These are phyloP conservation scores for Ambastaia sidthimunki DNA, from an alignment of 2,797 vertebrate species.

Conservation along the genomic window DNA sequence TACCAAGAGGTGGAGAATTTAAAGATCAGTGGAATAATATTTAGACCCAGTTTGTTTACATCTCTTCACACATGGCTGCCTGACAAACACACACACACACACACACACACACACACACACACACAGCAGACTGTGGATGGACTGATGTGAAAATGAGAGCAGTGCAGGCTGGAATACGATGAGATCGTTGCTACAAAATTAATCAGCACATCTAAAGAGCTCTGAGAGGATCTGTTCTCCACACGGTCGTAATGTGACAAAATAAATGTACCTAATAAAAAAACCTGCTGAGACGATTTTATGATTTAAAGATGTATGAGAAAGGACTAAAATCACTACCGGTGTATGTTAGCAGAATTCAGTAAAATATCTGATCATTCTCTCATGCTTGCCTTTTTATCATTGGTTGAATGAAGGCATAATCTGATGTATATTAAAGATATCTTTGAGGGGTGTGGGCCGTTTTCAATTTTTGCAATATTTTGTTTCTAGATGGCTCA, in stretches of 20 bases:
- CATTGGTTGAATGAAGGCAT: neutral
- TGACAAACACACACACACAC: conserved; percentile 16
- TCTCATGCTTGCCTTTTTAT: neutral
- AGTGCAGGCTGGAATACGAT: conserved; percentile 24
- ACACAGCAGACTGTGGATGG: conserved; percentile 1
- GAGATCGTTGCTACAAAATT: neutral
- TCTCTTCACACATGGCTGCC: neutral
- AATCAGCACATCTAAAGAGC: conserved; percentile 41
- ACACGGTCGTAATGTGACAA: neutral
- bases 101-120: conserved; percentile 4
- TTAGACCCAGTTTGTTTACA: neutral
- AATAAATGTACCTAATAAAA: conserved; percentile 68
- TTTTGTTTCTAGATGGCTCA: too few species aligned
- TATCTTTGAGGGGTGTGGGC: neutral
- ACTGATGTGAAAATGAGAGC: conserved; percentile 38
- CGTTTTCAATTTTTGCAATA: too few species aligned
- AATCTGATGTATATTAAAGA: too few species aligned
- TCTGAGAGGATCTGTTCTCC: conserved; percentile 34
- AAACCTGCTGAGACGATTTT: conserved; percentile 30
- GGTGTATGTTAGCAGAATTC: neutral
- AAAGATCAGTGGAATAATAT: neutral
- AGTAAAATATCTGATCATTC: neutral
- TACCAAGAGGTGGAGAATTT: neutral
- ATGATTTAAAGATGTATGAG: neutral
- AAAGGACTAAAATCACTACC: neutral